phyloP scores from a whole-genome alignment of 2,888 invertebrate species.

The Tinea pellionella region DNA sequence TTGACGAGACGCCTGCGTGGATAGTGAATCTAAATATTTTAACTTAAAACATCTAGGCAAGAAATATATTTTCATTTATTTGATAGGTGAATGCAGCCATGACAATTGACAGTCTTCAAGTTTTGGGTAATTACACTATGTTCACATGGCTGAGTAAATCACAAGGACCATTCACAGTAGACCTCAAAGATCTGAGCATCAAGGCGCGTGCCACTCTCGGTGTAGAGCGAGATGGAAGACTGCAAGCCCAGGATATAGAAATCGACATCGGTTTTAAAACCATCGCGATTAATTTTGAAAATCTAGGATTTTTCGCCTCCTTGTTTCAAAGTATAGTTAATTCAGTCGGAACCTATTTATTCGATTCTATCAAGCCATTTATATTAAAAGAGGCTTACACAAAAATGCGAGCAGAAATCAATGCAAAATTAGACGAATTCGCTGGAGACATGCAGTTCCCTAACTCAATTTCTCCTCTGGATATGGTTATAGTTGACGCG shows the following conservation, averaged over 20 bases:
- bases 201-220: conserved; percentile 76
- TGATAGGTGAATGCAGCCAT: conserved; percentile 77
- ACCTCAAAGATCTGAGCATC: conserved; percentile 76
- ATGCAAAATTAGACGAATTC: conserved; percentile 76
- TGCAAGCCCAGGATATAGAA: conserved; percentile 81
- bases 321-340: conserved; percentile 81
- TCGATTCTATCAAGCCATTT: conserved; percentile 88
- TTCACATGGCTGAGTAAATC: conserved; percentile 77
- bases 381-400: conserved; percentile 82
- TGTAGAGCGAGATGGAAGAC: conserved; percentile 78
- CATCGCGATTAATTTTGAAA: conserved; percentile 85
- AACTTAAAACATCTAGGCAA: no score
- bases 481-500: conserved; percentile 82
- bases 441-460: conserved; percentile 79
- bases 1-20: no score
- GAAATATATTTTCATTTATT: not conserved
- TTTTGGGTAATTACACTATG: conserved; percentile 81
- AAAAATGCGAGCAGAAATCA: conserved; percentile 78
- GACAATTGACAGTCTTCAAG: conserved; percentile 76
- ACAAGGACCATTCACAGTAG: conserved; percentile 82
- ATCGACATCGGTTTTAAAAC: conserved; percentile 82
- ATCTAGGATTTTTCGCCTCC: conserved; percentile 80
- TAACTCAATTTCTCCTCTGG: conserved; percentile 87
- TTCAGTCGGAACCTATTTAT: conserved; percentile 82
- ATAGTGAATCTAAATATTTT: no score